Evolutionary conservation across 2,797 vertebrate genomes (phyloP).

Genomic region (Melanogrammus aeglefinus): DNA sequence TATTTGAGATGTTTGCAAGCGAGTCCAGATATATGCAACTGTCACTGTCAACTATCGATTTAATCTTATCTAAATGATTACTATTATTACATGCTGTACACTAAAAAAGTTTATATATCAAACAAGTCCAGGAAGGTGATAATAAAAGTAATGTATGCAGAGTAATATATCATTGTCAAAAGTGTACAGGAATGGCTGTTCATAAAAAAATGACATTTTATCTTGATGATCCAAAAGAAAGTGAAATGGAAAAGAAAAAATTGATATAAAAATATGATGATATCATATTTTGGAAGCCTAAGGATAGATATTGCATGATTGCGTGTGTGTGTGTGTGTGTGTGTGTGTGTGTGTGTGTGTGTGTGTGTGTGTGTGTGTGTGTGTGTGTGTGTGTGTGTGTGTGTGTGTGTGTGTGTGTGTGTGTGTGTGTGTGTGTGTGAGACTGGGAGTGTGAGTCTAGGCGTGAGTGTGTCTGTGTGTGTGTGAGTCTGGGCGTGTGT

Average conservation of each 20-base stretch:
- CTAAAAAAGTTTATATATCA: not conserved
- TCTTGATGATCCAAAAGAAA: not conserved
- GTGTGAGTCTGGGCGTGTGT: slow-evolving; percentile 12
- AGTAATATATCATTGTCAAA: not conserved
- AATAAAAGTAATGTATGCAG: not conserved
- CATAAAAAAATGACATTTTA: not conserved
- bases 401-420: slow-evolving; percentile 1
- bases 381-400: not conserved
- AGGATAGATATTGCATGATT: not conserved
- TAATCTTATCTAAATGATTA: too few species aligned
- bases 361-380: slow-evolving; percentile 7
- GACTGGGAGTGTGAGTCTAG: too few species aligned
- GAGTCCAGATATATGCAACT: too few species aligned
- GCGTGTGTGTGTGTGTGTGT: not conserved
- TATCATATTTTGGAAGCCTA: not conserved
- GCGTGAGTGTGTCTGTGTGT: too few species aligned
- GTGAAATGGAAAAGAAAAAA: not conserved
- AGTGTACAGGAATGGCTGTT: not conserved
- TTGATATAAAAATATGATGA: not conserved
- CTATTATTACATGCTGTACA: not conserved
- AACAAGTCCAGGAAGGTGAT: not conserved
- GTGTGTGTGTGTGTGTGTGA: not conserved
- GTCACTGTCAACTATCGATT: too few species aligned
- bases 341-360: slow-evolving; percentile 6
- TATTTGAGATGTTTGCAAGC: too few species aligned